phyloP scores from a whole-genome alignment of 2,113 vertebrate species.

The Gymnocephalus cernua region DNA sequence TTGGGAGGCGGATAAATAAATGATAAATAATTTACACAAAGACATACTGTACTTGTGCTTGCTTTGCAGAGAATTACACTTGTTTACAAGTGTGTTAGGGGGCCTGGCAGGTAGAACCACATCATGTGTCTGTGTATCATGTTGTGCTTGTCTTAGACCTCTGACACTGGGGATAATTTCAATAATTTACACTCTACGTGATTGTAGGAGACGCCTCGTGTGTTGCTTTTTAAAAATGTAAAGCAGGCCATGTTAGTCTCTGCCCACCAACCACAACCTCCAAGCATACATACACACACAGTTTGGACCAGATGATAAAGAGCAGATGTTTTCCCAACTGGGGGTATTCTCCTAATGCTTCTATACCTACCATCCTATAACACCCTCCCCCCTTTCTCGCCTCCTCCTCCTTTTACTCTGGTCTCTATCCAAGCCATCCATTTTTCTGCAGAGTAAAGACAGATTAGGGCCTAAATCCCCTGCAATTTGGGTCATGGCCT shows the following conservation, averaged over 20 bases:
- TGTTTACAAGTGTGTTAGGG: slow-evolving; percentile 72
- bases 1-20: slow-evolving; percentile 69
- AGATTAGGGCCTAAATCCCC: slow-evolving; percentile 79
- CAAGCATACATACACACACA: slow-evolving; percentile 24
- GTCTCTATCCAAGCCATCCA: slow-evolving; percentile 67
- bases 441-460: slow-evolving; percentile 74
- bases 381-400: background rate
- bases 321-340: slow-evolving; percentile 75
- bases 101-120: slow-evolving; percentile 50
- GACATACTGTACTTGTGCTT: slow-evolving; percentile 60
- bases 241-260: slow-evolving; percentile 65
- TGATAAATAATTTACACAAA: slow-evolving; percentile 71
- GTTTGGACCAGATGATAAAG: slow-evolving; percentile 58
- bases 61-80: slow-evolving; percentile 69
- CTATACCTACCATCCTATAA: slow-evolving; percentile 51
- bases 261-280: slow-evolving; percentile 49
- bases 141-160: slow-evolving; percentile 67
- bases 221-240: slow-evolving; percentile 83
- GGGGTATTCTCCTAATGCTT: slow-evolving; percentile 60
- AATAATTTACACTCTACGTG: slow-evolving; percentile 78
- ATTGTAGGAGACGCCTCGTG: slow-evolving; percentile 61
- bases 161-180: slow-evolving; percentile 67
- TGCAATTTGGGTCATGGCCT: slow-evolving; percentile 75
- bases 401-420: slow-evolving; percentile 24
- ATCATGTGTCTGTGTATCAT: slow-evolving; percentile 44